phyloP scores from a whole-genome alignment of 2,888 invertebrate species.

The Rugalucina vietnamica region DNA sequence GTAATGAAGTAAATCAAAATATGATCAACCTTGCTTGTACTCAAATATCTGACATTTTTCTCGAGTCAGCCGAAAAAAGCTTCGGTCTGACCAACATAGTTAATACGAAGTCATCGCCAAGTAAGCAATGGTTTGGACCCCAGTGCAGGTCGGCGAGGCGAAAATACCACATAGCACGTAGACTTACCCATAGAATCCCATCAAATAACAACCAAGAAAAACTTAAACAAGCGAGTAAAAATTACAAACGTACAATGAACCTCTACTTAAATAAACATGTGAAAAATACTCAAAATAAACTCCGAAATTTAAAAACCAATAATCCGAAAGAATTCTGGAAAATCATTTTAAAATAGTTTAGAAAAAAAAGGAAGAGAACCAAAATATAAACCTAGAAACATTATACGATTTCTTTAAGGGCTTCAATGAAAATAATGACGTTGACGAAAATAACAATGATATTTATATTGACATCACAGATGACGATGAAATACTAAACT shows the following conservation, averaged over 20 bases:
- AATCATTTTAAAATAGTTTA: neutral
- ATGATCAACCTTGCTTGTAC: neutral
- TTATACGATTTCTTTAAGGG: neutral
- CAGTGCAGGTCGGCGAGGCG: neutral
- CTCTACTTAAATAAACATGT: neutral
- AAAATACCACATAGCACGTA: neutral
- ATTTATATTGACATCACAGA: neutral
- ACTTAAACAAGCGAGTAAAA: neutral
- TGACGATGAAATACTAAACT: neutral
- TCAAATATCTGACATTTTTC: neutral
- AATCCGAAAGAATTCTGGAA: neutral
- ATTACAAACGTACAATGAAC: neutral
- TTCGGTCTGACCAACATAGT: neutral
- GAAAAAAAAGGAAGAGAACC: neutral
- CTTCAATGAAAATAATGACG: neutral
- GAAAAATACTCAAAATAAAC: neutral
- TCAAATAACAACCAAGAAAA: neutral
- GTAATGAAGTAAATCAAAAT: too few relatives aligned
- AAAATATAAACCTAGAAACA: neutral
- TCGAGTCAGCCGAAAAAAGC: neutral
- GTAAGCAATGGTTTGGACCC: neutral
- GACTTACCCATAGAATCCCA: neutral
- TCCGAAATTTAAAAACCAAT: neutral
- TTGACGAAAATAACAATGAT: neutral
- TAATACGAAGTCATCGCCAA: neutral